Base-by-base conservation (phyloP, 1,140 invertebrate genomes). In the Bombus ignitus region DNA sequence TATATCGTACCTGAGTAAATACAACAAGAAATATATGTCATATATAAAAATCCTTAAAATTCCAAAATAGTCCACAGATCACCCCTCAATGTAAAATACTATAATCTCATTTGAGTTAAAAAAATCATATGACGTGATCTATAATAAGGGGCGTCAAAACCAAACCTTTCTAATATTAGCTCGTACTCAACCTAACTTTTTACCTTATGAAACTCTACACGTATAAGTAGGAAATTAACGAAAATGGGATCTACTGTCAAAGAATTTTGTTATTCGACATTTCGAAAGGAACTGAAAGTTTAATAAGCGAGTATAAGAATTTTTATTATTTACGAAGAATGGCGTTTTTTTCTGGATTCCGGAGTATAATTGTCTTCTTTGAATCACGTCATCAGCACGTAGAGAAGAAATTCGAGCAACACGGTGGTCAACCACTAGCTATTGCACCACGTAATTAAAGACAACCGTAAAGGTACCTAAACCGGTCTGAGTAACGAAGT, bases 391-490 rank as follows among this genome's bases (percentile, higher is more conserved):
- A 47, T 47, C 18, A 59, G 22, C 9, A 42, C 35, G 44, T 35
- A 28, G 6, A 25, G 25, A 57, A 13, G 62, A 68, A 83, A 77
- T 74, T 53, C 62, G 81, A 68, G 81, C 22, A 68, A 83, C 35
- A 25, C 22, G 32, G 42, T 39, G 62, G 22, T 42, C 53, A 25
- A 32, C 35, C 22, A n/a, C 13, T 12, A 37, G 25, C 0, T 65
- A 83, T 83, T 83, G 65, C 81, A 73, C 37, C 81, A 83, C 32
- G 76, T 47, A 71, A 84, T 84, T 84, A 84, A 84, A 84, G 37
- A 35, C 39, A n/a, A 35, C 42, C 59, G n/a, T 65, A 79, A 65
- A 79, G 47, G 68, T 62, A 53, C 53, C 44, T 71, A 62, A 79
- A 84, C 68, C 76, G 59, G 76, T 59, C 68, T 22, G 15, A 35